These are phyloP conservation scores for Anas bahamensis DNA, from an alignment of 2,797 vertebrate genomes.

Conservation along the genomic window DNA sequence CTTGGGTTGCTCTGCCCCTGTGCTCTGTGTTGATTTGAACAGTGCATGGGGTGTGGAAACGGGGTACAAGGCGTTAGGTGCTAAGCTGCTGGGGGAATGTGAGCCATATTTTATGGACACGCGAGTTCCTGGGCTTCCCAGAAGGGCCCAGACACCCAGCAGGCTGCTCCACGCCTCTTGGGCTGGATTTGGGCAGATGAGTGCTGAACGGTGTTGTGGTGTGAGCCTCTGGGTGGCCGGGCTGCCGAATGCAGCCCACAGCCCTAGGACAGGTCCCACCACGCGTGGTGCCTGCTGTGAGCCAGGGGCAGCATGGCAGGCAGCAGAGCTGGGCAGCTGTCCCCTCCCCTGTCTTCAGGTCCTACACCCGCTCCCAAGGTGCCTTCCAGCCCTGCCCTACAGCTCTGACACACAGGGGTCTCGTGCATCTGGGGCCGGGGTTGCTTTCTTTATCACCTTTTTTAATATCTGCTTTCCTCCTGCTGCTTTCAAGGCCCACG, in stretches of 20 bases:
- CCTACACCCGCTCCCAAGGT: neutral
- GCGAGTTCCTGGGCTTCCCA: neutral
- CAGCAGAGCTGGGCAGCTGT: neutral
- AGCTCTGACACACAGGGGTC: neutral
- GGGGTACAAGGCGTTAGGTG: neutral
- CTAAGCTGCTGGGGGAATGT: neutral
- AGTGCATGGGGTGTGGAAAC: rapidly evolving
- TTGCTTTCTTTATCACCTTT: neutral
- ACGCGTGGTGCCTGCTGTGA: neutral
- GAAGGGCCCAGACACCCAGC: neutral
- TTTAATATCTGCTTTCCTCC: neutral
- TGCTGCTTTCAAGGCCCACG: conserved; percentile 60
- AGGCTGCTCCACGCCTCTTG: neutral
- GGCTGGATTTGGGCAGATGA: neutral
- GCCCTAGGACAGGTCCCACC: neutral
- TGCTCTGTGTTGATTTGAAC: neutral
- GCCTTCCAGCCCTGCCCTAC: neutral
- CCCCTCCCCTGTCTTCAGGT: neutral
- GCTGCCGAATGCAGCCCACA: neutral
- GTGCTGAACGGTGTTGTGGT: neutral
- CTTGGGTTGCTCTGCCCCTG: neutral
- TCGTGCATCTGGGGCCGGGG: neutral
- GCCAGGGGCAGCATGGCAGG: no score
- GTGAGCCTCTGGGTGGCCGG: neutral
- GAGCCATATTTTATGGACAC: neutral